Evolutionary conservation across 1,140 invertebrate genomes (phyloP).

Genomic region (Diachasma alloeum): DNA sequence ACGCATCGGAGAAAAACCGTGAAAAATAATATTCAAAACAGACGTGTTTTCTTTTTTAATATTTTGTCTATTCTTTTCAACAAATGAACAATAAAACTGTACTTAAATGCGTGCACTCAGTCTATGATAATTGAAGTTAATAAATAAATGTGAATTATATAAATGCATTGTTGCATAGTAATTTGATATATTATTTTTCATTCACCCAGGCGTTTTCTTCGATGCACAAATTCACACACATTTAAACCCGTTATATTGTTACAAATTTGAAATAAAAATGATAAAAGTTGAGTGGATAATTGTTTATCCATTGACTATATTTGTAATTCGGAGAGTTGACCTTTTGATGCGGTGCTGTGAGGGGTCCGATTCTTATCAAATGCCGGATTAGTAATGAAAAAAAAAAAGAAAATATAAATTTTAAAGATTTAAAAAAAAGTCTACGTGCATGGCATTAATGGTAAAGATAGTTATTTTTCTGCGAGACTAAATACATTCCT

Average conservation of each 20-base stretch:
- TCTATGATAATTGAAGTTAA: not conserved
- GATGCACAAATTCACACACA: constrained; percentile 21
- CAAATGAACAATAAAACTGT: not conserved
- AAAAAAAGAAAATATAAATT: constrained; percentile 3
- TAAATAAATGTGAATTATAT: constrained; percentile 11
- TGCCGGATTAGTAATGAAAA: constrained; percentile 8
- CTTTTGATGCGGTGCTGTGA: constrained; percentile 17
- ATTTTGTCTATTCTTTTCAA: not conserved
- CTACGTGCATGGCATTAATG: constrained; percentile 49
- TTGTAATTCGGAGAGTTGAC: constrained; percentile 29
- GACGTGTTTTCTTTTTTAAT: not conserved
- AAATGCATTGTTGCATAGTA: not conserved
- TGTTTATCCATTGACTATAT: constrained; percentile 21
- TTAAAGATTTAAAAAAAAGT: constrained; percentile 9
- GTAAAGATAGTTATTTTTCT: constrained; percentile 46
- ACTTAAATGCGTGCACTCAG: not conserved
- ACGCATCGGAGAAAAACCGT: constrained; percentile 19
- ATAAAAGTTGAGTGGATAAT: constrained; percentile 13
- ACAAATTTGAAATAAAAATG: constrained; percentile 26
- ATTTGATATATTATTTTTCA: not conserved
- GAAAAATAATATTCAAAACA: not conserved
- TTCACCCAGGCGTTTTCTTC: constrained; percentile 5
- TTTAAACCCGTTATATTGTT: constrained; percentile 33
- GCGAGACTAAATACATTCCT: constrained; percentile 50
- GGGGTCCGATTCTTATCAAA: constrained; percentile 7